These are phyloP conservation scores for Diabrotica undecimpunctata DNA, from an alignment of 1,140 invertebrate genomes.

Conservation along the genomic window DNA sequence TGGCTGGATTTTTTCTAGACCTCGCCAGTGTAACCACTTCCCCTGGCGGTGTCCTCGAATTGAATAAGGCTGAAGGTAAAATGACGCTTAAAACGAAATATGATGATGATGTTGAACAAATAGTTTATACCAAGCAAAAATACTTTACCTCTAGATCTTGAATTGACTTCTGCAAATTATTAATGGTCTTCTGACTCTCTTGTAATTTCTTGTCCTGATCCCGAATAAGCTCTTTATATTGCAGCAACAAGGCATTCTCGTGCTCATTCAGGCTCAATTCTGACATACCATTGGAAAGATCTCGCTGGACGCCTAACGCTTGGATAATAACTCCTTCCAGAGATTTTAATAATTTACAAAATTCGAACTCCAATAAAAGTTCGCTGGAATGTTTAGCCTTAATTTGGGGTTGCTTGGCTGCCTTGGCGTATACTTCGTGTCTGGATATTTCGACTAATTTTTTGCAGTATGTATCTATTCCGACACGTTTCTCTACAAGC, in stretches of 20 bases:
- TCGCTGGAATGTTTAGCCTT: conserved; percentile 71
- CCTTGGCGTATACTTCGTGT: conserved; percentile 87
- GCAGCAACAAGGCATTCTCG: conserved; percentile 61
- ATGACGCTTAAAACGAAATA: too few species aligned
- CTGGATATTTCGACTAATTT: conserved; percentile 82
- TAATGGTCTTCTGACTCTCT: conserved; percentile 57
- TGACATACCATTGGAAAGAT: conserved; percentile 51
- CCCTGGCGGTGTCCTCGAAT: too few species aligned
- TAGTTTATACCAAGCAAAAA: too few species aligned
- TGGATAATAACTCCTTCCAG: conserved; percentile 63
- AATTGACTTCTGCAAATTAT: conserved; percentile 53
- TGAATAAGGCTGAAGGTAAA: too few species aligned
- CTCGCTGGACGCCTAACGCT: conserved; percentile 51
- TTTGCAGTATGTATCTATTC: conserved; percentile 83
- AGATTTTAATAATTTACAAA: conserved; percentile 82
- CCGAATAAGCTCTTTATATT: conserved; percentile 87
- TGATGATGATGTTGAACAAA: too few species aligned
- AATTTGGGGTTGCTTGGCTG: conserved; percentile 90
- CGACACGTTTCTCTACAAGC: conserved; percentile 87
- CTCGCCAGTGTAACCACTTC: too few species aligned
- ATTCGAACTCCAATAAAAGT: conserved; percentile 83
- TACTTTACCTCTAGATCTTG: conserved; percentile 50
- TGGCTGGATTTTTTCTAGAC: too few species aligned
- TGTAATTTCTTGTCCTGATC: conserved; percentile 78
- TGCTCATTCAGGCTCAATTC: conserved; percentile 54